Evolutionary conservation across 2,888 invertebrate species (phyloP).

Genomic region (Oligia fasciuncula): DNA sequence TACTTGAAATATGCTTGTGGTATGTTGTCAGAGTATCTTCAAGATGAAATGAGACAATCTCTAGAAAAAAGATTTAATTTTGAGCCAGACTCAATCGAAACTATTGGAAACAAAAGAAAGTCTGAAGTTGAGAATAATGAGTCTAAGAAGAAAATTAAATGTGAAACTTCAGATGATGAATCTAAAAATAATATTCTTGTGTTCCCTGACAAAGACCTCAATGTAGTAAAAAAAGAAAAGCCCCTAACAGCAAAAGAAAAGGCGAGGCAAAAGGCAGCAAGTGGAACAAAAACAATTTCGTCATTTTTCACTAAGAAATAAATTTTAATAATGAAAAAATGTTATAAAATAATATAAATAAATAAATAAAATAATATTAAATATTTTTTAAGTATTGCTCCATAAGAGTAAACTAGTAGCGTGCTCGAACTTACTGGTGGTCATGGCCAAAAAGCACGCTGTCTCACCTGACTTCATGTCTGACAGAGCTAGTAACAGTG

Average conservation of each 20-base stretch:
- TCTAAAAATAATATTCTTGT: conserved; percentile 76
- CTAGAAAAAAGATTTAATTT: conserved; percentile 92
- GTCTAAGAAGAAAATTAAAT: conserved; percentile 83
- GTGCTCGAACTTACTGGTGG: too few species aligned
- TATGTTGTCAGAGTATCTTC: conserved; percentile 94
- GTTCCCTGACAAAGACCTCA: conserved; percentile 75
- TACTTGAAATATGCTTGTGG: conserved; percentile 94
- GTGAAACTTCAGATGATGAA: conserved; percentile 77
- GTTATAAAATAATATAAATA: not conserved
- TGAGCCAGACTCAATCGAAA: conserved; percentile 89
- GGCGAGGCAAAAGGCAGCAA: conserved; percentile 93
- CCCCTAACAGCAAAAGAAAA: conserved; percentile 93
- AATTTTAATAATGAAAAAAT: conserved; percentile 5
- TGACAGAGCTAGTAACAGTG: too few species aligned
- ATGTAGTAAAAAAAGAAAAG: conserved; percentile 88
- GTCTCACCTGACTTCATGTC: too few species aligned
- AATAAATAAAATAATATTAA: not conserved
- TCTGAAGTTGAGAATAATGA: conserved; percentile 80
- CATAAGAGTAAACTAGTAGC: too few species aligned
- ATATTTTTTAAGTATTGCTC: not conserved
- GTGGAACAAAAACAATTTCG: conserved; percentile 94
- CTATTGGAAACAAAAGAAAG: conserved; percentile 89
- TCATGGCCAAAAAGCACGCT: too few species aligned
- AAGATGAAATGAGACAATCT: conserved; percentile 91
- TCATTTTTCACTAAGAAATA: conserved; percentile 94